Base-by-base conservation (phyloP, 2,888 invertebrate genomes). In the Drosophila neotestacea region DNA sequence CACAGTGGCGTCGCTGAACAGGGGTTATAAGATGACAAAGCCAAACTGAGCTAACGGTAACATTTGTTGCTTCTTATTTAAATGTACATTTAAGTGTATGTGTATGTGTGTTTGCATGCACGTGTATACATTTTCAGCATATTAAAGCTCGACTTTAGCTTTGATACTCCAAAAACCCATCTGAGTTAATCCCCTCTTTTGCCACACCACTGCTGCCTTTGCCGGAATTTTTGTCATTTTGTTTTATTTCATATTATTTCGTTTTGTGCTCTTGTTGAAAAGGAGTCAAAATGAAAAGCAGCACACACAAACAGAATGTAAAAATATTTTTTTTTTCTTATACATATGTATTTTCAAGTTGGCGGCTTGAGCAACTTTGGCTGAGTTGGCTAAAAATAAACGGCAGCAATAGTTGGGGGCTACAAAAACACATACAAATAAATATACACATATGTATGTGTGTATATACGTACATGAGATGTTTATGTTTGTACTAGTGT, bases 311-410 rank as follows among this genome's bases (percentile, higher is more conserved):
- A 72, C 80, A 63, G 77, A 88, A 84, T 89, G 85, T 88, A 88
- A 76, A 88, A 89, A 85, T 89, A 87, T 79, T 81, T 75, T 16
- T 75, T 16, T 69, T 77, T 62, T 62, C 51, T 42, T 38, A n/a
- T 51, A 42, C 48, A 47, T 28, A 16, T 63, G 30, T 73, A 36
- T 64, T 79, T 89, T 85, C 74, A 89, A 89, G 88, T 88, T 84
- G 81, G 84, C 75, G 84, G 82, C 85, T 85, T 81, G 82, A 89
- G 83, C 85, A 87, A 89, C 89, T 77, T 73, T 77, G 64, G 54
- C 85, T 86, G 88, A 87, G 85, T 81, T 87, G 85, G 85, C 85
- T 89, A 85, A 84, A 89, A 85, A 85, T 89, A 85, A 89, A 89
- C 70, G 72, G 51, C 73, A 76, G 80, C 84, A 77, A 85, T 88